phyloP scores from a whole-genome alignment of 2,888 invertebrate species.

The Automeris io region DNA sequence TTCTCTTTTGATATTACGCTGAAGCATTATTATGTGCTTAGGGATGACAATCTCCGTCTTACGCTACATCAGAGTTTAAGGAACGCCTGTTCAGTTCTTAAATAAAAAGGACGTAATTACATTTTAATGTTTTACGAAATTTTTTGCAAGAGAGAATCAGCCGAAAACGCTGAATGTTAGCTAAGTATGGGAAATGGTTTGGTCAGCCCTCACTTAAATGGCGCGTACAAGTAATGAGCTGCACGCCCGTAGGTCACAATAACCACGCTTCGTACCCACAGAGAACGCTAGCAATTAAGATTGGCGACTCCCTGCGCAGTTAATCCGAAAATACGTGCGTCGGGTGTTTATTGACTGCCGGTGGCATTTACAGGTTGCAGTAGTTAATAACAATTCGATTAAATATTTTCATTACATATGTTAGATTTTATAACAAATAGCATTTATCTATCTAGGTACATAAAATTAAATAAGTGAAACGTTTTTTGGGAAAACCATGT shows the following conservation, averaged over 20 bases:
- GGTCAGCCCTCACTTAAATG: constrained; percentile 55
- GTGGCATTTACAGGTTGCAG: constrained; percentile 39
- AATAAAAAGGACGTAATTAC: background rate
- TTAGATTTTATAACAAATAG: too few species aligned
- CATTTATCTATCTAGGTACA: too few species aligned
- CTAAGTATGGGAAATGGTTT: constrained; percentile 20
- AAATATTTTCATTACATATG: too few species aligned
- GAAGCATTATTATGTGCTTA: constrained; percentile 67
- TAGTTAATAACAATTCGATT: too few species aligned
- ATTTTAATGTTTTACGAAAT: constrained; percentile 7
- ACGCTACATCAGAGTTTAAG: constrained; percentile 17
- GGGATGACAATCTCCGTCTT: constrained; percentile 61
- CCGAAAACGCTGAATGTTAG: background rate
- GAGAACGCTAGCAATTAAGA: constrained; percentile 67
- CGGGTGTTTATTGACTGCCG: constrained; percentile 68
- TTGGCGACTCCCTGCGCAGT: constrained; percentile 65
- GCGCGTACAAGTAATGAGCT: constrained; percentile 57
- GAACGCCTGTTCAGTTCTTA: background rate
- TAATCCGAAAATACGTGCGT: constrained; percentile 72
- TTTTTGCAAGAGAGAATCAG: constrained; percentile 10
- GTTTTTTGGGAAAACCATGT: too few species aligned
- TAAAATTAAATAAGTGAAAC: too few species aligned
- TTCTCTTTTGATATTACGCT: constrained; percentile 65
- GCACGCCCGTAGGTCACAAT: constrained; percentile 51
- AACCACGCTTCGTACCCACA: constrained; percentile 43